These are phyloP conservation scores for Monoplex corrugatus DNA, from an alignment of 2,888 invertebrate species.

Conservation along the genomic window DNA sequence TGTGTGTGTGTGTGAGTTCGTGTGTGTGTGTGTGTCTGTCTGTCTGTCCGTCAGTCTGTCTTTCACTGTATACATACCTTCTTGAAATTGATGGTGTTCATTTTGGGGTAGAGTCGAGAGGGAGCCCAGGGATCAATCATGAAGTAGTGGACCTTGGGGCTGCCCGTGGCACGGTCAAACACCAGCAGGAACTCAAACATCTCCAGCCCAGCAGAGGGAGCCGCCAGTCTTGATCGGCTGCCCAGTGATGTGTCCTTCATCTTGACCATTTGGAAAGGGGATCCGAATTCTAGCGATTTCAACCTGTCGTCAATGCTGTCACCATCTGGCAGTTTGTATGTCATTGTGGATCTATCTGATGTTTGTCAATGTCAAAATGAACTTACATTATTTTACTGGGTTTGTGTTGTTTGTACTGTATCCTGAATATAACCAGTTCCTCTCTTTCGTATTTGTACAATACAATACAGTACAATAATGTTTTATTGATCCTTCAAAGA, in stretches of 20 bases:
- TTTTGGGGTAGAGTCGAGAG: conserved; percentile 63
- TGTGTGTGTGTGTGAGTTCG: background rate
- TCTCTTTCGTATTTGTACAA: too few relatives aligned
- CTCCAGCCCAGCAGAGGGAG: conserved; percentile 22
- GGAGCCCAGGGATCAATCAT: conserved; percentile 71
- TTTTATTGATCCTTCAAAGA: too few relatives aligned
- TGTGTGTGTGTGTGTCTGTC: conserved; percentile 6
- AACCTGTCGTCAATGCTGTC: too few relatives aligned
- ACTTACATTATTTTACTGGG: too few relatives aligned
- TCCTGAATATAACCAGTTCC: too few relatives aligned
- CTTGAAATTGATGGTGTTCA: conserved; percentile 61
- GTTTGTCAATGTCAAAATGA: too few relatives aligned
- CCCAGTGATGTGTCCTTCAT: background rate
- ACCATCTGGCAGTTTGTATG: too few relatives aligned
- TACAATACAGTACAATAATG: too few relatives aligned
- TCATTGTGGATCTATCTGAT: too few relatives aligned
- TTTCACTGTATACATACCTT: background rate
- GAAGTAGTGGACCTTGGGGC: conserved; percentile 71
- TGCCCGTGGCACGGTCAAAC: conserved; percentile 72
- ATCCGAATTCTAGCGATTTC: too few relatives aligned
- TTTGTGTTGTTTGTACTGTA: too few relatives aligned
- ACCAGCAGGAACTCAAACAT: conserved; percentile 69
- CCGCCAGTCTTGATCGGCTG: background rate
- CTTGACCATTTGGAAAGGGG: too few relatives aligned
- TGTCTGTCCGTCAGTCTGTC: conserved; percentile 17